Percentiles rank a stretch among this genome's conserved stretches.
phyloP scores from a whole-genome alignment of 2,888 invertebrate genomes.

The Cephus nigrinus region DNA sequence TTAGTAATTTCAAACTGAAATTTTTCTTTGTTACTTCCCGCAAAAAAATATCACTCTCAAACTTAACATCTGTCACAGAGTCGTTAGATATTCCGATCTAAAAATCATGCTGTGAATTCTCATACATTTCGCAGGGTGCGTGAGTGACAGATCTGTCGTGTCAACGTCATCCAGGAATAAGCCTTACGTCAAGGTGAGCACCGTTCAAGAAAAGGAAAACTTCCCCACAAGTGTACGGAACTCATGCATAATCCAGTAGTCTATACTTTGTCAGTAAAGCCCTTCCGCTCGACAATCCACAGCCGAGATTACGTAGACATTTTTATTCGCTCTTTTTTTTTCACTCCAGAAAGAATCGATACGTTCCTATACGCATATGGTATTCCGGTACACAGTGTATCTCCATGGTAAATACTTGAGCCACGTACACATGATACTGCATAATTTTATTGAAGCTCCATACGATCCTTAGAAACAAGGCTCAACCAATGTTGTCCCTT shows the following conservation, averaged over 20 bases:
- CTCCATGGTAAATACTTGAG: neutral
- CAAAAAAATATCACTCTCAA: neutral
- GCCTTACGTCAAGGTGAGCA: neutral
- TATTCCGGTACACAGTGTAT: neutral
- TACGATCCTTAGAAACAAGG: neutral
- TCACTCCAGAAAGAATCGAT: neutral
- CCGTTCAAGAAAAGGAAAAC: neutral
- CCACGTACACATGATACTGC: neutral
- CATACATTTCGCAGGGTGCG: neutral
- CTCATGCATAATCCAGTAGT: conserved; percentile 47
- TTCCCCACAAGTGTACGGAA: conserved; percentile 6
- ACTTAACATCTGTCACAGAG: neutral
- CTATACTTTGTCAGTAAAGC: conserved; percentile 31
- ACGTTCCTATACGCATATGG: neutral
- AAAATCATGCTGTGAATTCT: neutral
- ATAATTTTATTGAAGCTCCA: neutral
- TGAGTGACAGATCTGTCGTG: neutral
- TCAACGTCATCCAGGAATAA: neutral
- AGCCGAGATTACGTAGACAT: conserved; percentile 10
- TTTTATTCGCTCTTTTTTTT: conserved; percentile 10
- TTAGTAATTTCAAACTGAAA: neutral
- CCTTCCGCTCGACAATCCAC: conserved; percentile 13
- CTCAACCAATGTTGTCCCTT: neutral
- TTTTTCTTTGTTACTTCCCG: neutral
- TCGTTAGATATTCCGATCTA: neutral